These are phyloP conservation scores for Erythrolamprus reginae DNA, from an alignment of 2,113 vertebrate species.

Conservation along the genomic window DNA sequence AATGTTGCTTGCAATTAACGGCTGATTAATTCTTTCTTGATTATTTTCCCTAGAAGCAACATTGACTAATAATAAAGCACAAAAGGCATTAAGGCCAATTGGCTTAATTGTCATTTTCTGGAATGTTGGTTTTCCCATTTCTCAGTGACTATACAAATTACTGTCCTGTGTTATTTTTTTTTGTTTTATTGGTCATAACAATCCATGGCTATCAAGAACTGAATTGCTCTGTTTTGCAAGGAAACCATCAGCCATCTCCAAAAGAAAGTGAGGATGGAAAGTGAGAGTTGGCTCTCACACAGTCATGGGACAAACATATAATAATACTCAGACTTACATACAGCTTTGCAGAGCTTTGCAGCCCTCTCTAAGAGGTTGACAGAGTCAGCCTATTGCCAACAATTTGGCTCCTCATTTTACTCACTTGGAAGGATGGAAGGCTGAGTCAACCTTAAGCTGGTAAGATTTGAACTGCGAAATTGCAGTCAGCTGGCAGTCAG, in stretches of 20 bases:
- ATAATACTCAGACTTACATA: no score
- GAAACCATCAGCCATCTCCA: no score
- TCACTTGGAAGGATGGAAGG: no score
- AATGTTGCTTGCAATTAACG: not conserved
- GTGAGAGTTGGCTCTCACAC: not conserved
- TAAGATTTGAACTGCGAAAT: no score
- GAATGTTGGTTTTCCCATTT: not conserved
- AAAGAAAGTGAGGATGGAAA: not conserved
- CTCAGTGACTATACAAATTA: not conserved
- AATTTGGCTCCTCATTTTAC: no score
- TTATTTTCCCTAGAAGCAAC: not conserved
- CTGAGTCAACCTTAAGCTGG: no score
- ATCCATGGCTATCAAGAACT: not conserved
- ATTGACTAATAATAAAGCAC: not conserved
- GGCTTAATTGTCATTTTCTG: not conserved
- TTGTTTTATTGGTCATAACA: not conserved
- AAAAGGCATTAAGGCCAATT: not conserved
- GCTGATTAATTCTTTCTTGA: not conserved
- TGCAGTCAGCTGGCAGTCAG: no score
- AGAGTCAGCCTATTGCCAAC: no score
- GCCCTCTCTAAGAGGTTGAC: no score
- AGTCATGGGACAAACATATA: not conserved
- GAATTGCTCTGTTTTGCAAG: not conserved
- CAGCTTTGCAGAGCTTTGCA: no score
- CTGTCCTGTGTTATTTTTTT: not conserved